Conservation (phyloP, 2,797 vertebrate genomes). For the Ataeniobius toweri region DNA sequence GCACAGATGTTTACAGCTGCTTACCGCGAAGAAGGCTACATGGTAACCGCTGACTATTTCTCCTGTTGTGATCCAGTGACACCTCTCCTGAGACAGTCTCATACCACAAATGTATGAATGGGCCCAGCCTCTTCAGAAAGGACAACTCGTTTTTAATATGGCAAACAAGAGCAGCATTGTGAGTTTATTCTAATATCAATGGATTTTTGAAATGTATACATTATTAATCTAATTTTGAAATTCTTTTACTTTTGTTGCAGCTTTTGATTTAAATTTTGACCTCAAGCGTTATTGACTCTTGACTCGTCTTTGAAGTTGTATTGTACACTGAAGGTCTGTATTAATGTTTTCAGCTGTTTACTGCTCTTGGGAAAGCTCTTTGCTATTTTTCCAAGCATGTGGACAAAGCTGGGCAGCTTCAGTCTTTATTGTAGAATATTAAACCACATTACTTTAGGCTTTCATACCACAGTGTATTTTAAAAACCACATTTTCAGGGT, state of each 20-base stretch:
- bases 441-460: constrained; percentile 50
- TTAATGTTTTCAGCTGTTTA: constrained; percentile 48
- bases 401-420: constrained; percentile 41
- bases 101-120: constrained; percentile 44
- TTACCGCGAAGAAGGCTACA: constrained; percentile 50
- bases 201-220: constrained; percentile 57
- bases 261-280: constrained; percentile 59
- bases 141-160: constrained; percentile 54
- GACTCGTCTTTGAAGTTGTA: constrained; percentile 43
- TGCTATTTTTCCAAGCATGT: constrained; percentile 30
- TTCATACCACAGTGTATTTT: constrained; percentile 32
- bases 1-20: constrained; percentile 75
- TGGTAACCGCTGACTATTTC: constrained; percentile 57
- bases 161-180: constrained; percentile 20
- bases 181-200: constrained; percentile 54
- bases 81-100: constrained; percentile 46
- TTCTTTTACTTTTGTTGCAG: constrained; percentile 41
- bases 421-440: constrained; percentile 53
- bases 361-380: constrained; percentile 32
- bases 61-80: constrained; percentile 56
- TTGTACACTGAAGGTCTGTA: constrained; percentile 26
- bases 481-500: constrained; percentile 20
- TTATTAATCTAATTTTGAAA: constrained; percentile 53
- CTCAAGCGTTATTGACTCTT: constrained; percentile 55
- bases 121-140: constrained; percentile 54